Evolutionary conservation across 2,888 invertebrate species (phyloP), one percentile per base, ranked within the genome.

Genomic region (Dendrolimus houi): DNA sequence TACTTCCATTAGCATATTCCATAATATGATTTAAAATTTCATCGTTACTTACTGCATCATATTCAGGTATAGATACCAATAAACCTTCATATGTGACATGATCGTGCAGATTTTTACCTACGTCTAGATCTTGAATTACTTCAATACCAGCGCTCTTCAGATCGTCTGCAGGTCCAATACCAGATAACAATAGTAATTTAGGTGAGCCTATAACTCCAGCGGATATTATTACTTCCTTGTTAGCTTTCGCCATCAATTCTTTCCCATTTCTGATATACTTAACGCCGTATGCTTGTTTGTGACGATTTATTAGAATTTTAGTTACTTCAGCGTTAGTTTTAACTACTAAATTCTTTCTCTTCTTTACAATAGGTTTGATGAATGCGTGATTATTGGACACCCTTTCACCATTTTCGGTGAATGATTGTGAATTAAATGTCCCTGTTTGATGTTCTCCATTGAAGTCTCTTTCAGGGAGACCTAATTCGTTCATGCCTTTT

Each of bases 341-440:
- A 0, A 93, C 81, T 0, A 69, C 77, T 6, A 94, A 76, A 67
- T 93, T 93, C 8, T 92, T 71, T 52, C 85, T 65, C 59, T 70
- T 91, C 53, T 88, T 77, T 42, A 94, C 81, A 29, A 94, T 92
- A 0, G 94, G 94, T 60, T 92, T 80, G n/a, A 94, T 92, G 68
- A 92, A 94, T 0, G 94, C 94, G 0, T 78, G 84, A 69, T 94
- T 94, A 0, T 93, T 88, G 10, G 94, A 94, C 12, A 89, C 81
- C 58, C 94, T 84, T 64, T 81, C 75, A 0, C 94, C 94, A 60
- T 92, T 77, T 52, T 84, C 74, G 0, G 91, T 72, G 0, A 93
- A 89, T 1, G 91, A 83, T 71, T 94, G 94, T 0, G 92, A 71
- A 55, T 92, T 81, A 85, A 91, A 92, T 0, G 92, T 89, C 0